Conservation (phyloP, 1,140 invertebrate genomes). For the Brachionus asplanchnoidis region DNA sequence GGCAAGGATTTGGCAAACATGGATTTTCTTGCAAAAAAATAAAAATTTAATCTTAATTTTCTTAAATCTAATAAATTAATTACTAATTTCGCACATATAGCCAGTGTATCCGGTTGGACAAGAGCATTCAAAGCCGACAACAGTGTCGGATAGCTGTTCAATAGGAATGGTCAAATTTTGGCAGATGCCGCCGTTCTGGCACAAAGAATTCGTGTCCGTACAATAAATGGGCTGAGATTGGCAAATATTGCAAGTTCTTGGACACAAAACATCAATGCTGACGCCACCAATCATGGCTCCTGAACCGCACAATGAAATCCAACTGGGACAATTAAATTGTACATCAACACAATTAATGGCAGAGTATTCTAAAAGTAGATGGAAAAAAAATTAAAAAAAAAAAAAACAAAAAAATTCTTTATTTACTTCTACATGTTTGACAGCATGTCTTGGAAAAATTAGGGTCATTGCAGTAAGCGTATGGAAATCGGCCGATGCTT, state of each 20-base stretch:
- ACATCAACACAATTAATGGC: conserved; percentile 8
- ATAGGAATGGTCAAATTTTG: background rate
- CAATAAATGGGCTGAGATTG: background rate
- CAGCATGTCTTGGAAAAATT: conserved; percentile 24
- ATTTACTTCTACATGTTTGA: conserved; percentile 33
- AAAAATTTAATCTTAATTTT: background rate
- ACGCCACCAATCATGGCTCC: background rate
- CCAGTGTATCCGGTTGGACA: conserved; percentile 49
- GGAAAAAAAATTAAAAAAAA: background rate
- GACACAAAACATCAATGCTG: background rate
- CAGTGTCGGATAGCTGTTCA: background rate
- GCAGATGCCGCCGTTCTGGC: conserved; percentile 50
- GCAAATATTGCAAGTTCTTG: conserved; percentile 25
- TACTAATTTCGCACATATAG: conserved; percentile 58
- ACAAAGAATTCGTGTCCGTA: conserved; percentile 21
- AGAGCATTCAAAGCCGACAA: conserved; percentile 57
- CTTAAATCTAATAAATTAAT: background rate
- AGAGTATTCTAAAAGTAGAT: conserved; percentile 19
- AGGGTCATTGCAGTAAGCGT: conserved; percentile 23
- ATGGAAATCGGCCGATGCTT: background rate
- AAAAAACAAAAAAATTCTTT: background rate
- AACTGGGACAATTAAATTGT: conserved; percentile 9
- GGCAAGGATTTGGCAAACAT: conserved; percentile 41
- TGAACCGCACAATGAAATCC: conserved; percentile 6
- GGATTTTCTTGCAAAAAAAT: conserved; percentile 20